Evolutionary conservation across 2,888 invertebrate species (phyloP).

Genomic region (Oscheius sp.): DNA sequence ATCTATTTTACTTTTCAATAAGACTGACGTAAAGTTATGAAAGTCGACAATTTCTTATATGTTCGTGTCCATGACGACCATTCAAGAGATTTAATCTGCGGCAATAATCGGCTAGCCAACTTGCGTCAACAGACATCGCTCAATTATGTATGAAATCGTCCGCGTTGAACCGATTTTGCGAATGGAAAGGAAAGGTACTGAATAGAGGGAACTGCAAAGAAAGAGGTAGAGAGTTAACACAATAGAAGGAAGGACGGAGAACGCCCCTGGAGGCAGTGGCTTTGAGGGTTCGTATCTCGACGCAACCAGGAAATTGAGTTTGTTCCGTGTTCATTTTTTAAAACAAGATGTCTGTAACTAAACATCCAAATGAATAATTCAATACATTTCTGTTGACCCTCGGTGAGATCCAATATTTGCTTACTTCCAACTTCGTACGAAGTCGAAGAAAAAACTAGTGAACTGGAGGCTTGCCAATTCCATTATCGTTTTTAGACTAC

Average conservation of each 20-base stretch:
- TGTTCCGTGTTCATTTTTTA: not conserved
- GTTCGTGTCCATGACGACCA: slow-evolving; percentile 25
- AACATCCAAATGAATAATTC: not conserved
- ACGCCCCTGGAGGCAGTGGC: too few species aligned
- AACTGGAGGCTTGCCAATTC: too few species aligned
- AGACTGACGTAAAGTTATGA: too few species aligned
- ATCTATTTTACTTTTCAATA: too few species aligned
- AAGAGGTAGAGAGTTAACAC: slow-evolving; percentile 1
- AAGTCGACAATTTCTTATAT: too few species aligned
- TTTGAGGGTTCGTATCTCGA: slow-evolving; percentile 7
- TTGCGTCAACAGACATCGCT: slow-evolving; percentile 30
- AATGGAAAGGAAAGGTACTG: not conserved
- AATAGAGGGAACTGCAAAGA: not conserved
- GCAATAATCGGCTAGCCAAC: slow-evolving; percentile 24
- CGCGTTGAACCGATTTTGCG: slow-evolving; percentile 28
- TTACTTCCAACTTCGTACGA: too few species aligned
- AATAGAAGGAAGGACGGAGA: too few species aligned
- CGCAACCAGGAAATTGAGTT: slow-evolving; percentile 18
- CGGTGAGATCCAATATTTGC: too few species aligned
- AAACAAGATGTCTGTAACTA: not conserved
- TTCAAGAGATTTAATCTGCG: slow-evolving; percentile 23
- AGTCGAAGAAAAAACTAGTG: too few species aligned
- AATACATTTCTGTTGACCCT: not conserved
- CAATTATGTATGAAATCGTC: slow-evolving; percentile 31
- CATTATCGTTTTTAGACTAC: too few species aligned